phyloP scores from a whole-genome alignment of 1,140 invertebrate genomes.

The Akabosia matsudoensis region DNA sequence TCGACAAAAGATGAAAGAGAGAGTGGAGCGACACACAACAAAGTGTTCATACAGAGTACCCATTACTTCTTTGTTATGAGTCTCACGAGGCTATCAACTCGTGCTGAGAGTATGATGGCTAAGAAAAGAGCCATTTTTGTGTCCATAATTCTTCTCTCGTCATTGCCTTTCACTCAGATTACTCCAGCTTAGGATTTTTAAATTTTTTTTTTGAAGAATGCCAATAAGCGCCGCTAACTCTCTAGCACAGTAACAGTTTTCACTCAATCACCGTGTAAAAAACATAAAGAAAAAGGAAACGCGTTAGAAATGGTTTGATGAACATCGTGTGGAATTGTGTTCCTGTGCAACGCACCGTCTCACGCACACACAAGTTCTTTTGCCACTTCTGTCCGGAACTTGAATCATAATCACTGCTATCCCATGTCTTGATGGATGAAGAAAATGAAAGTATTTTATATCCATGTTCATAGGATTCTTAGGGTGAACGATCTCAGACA shows the following conservation, averaged over 20 bases:
- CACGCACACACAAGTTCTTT: too few species aligned
- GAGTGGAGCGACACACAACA: conserved; percentile 23
- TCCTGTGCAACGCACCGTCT: too few species aligned
- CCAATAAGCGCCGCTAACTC: not conserved
- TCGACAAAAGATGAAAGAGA: conserved; percentile 21
- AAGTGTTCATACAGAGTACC: conserved; percentile 33
- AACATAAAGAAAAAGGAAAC: too few species aligned
- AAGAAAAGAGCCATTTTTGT: conserved; percentile 42
- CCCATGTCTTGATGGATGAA: too few species aligned
- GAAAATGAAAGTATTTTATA: too few species aligned
- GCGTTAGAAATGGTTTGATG: too few species aligned
- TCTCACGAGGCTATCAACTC: conserved; percentile 41
- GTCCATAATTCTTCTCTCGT: conserved; percentile 41
- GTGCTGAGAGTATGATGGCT: conserved; percentile 37
- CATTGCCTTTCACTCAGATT: conserved; percentile 41
- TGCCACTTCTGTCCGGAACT: too few species aligned
- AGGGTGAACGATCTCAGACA: too few species aligned
- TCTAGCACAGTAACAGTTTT: not conserved
- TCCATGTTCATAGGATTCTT: too few species aligned
- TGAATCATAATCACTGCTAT: too few species aligned
- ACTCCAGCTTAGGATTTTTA: conserved; percentile 10
- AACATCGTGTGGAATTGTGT: too few species aligned
- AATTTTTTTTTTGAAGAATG: not conserved
- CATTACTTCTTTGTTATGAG: conserved; percentile 40
- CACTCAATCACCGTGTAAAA: not conserved